Evolutionary conservation across 1,140 invertebrate species (phyloP).

Genomic region (Lepidurus apus): DNA sequence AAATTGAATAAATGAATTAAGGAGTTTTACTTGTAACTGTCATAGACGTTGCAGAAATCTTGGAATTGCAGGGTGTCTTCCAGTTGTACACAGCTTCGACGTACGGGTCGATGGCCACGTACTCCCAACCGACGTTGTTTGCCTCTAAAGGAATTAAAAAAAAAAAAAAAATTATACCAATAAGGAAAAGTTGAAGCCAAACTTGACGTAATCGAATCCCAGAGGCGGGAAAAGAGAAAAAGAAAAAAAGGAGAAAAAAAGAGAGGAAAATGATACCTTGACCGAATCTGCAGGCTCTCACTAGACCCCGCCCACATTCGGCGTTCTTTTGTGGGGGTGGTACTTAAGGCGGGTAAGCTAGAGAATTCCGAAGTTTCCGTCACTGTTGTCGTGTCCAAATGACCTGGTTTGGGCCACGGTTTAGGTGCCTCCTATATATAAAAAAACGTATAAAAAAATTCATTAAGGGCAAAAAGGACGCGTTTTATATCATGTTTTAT

Average conservation of each 20-base stretch:
- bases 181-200: no score
- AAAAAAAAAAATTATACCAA: no score
- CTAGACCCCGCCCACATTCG: not conserved
- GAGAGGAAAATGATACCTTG: not conserved
- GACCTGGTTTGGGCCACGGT: not conserved
- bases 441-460: not conserved
- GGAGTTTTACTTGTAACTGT: not conserved
- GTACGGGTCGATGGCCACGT: conserved; percentile 20
- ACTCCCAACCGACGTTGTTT: not conserved
- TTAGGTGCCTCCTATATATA: not conserved
- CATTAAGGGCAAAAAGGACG: no score
- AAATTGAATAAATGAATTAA: no score
- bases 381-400: not conserved
- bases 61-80: not conserved
- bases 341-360: not conserved
- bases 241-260: not conserved
- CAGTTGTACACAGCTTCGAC: not conserved
- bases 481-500: no score
- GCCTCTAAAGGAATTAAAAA: not conserved
- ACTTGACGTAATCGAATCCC: not conserved
- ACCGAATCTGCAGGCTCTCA: not conserved
- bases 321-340: conserved; percentile 1
- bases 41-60: not conserved
- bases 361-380: conserved; percentile 1
- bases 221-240: not conserved